Evolutionary conservation across 1,140 invertebrate species (phyloP), one percentile per base, ranked within the genome.

Genomic region (Monochamus saltuarius): DNA sequence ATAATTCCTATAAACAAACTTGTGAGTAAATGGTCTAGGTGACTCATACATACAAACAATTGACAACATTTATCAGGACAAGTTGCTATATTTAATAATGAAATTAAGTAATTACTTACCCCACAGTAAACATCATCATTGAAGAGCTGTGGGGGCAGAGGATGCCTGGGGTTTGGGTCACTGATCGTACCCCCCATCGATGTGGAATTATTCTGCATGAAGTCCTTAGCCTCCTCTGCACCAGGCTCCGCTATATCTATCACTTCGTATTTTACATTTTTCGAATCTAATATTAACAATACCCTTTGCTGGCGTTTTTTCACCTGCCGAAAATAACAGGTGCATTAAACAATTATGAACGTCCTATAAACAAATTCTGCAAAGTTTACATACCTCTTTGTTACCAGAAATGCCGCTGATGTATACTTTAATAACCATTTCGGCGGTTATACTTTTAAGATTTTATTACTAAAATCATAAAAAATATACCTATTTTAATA

Each of bases 241-340:
- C 88, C 89, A 14, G 94, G 92, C 76, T 96, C 93, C 36, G 94
- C 90, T 70, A 98, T 96, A 77, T 98, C 95, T 67, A 97, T 88
- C 14, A 87, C 80, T 77, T 94, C 87, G 79, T 93, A 95, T 60
- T 88, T 83, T 67, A 97, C 89, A 76, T 85, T 88, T 82, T 93
- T 91, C 68, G 91, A 92, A 71, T 95, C 91, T 65, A 98, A 79
- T 72, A 96, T 94, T 86, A 96, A 92, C 56, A 91, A 78, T 16
- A 97, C 91, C 59, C 92, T 84, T 75, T 95, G 91, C 76, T 97
- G 95, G 67, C 92, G 83, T 76, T 97, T 97, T 78, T 95, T 95
- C 34, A 97, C 90, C 95, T 97, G 75, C 37, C 82, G 82, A 53
- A 64, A 56, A 49, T 58, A 35, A 61, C 49, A 60, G 67, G 39